These are phyloP conservation scores for Limonius californicus DNA, from an alignment of 1,140 invertebrate species.

Conservation along the genomic window DNA sequence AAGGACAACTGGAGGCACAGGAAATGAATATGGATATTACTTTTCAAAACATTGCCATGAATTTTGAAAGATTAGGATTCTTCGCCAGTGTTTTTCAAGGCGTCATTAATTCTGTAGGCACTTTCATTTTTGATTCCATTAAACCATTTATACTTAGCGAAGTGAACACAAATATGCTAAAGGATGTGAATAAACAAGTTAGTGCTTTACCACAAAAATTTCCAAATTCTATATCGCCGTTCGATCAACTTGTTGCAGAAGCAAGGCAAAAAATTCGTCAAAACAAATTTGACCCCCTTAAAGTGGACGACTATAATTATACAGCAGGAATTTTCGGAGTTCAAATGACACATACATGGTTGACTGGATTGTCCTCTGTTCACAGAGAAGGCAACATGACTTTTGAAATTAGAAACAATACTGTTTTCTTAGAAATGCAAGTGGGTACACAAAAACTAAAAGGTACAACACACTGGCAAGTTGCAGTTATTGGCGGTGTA, in stretches of 20 bases:
- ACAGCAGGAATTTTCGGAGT: slow-evolving; percentile 64
- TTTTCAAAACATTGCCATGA: slow-evolving; percentile 71
- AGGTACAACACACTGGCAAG: slow-evolving; percentile 74
- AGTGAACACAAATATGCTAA: slow-evolving; percentile 62
- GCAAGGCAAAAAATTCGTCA: slow-evolving; percentile 65
- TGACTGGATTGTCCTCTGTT: slow-evolving; percentile 74
- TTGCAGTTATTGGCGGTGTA: slow-evolving; percentile 62
- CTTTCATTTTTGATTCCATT: slow-evolving; percentile 79
- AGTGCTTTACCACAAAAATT: slow-evolving; percentile 65
- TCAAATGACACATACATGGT: slow-evolving; percentile 66
- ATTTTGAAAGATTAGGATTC: slow-evolving; percentile 77
- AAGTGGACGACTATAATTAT: slow-evolving; percentile 65
- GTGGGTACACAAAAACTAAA: slow-evolving; percentile 73
- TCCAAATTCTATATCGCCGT: slow-evolving; percentile 79
- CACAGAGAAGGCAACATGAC: slow-evolving; percentile 76
- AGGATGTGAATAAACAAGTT: slow-evolving; percentile 53
- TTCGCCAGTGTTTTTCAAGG: slow-evolving; percentile 70
- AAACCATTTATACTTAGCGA: slow-evolving; percentile 77
- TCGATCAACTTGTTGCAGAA: slow-evolving; percentile 76
- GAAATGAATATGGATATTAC: slow-evolving; percentile 75
- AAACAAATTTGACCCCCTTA: slow-evolving; percentile 70
- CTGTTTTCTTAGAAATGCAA: slow-evolving; percentile 61
- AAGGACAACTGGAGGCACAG: slow-evolving; percentile 71
- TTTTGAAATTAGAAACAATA: slow-evolving; percentile 67
- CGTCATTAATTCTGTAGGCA: slow-evolving; percentile 72